Conservation (phyloP, 2,113 vertebrate species). For the Podarcis muralis region DNA sequence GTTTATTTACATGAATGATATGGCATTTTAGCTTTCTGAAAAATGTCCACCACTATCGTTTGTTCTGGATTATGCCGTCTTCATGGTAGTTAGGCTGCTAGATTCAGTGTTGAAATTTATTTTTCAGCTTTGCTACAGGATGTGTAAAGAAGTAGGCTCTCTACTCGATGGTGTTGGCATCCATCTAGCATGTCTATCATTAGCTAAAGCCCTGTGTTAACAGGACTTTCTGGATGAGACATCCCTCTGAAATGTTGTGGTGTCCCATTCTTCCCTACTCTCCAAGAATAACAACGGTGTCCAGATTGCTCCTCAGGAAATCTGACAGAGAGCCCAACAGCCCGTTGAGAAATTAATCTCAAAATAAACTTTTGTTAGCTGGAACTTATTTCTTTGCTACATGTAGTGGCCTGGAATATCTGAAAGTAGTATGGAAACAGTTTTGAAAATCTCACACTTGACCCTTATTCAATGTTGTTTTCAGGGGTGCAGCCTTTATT, state of each 20-base stretch:
- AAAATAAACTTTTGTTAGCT: not conserved
- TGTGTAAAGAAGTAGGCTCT: slow-evolving; percentile 14
- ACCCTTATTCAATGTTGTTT: too few relatives aligned
- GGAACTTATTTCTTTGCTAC: not conserved
- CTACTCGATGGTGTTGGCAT: not conserved
- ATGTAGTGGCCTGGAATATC: not conserved
- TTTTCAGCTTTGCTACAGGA: not conserved
- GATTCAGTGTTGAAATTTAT: not conserved
- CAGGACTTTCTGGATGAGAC: not conserved
- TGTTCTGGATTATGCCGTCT: not conserved
- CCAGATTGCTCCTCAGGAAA: not conserved
- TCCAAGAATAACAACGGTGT: too few relatives aligned
- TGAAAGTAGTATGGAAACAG: not conserved
- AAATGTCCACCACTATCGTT: not conserved
- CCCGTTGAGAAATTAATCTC: not conserved
- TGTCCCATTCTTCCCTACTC: too few relatives aligned
- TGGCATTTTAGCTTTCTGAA: not conserved
- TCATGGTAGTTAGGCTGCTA: slow-evolving; percentile 9
- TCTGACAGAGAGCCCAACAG: not conserved
- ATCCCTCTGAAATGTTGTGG: not conserved
- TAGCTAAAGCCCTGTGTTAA: not conserved
- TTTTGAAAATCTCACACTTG: not conserved
- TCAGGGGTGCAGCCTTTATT: too few relatives aligned
- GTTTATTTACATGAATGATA: not conserved
- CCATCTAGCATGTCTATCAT: not conserved